phyloP scores from a whole-genome alignment of 2,797 vertebrate species.

The Luscinia luscinia region DNA sequence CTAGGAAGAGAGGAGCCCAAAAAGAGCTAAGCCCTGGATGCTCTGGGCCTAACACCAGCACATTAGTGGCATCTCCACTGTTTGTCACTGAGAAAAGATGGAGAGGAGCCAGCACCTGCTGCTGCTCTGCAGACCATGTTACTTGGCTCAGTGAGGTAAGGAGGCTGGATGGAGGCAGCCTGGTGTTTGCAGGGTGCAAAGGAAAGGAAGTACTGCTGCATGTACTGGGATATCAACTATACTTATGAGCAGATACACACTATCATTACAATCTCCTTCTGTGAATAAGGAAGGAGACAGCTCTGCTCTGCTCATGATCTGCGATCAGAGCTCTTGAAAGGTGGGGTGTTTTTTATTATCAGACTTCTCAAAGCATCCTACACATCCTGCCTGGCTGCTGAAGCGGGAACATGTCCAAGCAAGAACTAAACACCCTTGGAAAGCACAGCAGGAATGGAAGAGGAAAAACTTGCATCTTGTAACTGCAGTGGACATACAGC shows the following conservation, averaged over 20 bases:
- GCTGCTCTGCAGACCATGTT: not conserved
- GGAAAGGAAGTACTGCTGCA: constrained; percentile 4
- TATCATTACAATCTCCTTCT: constrained; percentile 23
- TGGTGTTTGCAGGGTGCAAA: not conserved
- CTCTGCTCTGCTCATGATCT: not conserved
- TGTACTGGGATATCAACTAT: not conserved
- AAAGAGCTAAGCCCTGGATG: not conserved
- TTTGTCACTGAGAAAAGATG: not conserved
- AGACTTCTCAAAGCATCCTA: not conserved
- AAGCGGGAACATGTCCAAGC: not conserved
- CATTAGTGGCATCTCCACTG: not conserved
- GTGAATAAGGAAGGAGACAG: constrained; percentile 3
- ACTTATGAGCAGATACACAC: not conserved
- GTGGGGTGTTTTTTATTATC: not conserved
- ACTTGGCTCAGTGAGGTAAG: not conserved
- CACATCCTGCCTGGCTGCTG: not conserved
- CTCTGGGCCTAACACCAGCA: not conserved
- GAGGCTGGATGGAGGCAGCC: not conserved
- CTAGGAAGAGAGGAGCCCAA: rapidly evolving
- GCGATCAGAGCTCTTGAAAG: not conserved
- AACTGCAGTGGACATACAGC: not conserved
- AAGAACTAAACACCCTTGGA: not conserved
- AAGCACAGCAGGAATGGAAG: not conserved
- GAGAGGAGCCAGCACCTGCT: not conserved
- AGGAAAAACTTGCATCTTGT: not conserved